Percentiles rank a stretch among this genome's conserved stretches.
Evolutionary conservation across 1,140 invertebrate species (phyloP).

Genomic region (Magallana gigas): DNA sequence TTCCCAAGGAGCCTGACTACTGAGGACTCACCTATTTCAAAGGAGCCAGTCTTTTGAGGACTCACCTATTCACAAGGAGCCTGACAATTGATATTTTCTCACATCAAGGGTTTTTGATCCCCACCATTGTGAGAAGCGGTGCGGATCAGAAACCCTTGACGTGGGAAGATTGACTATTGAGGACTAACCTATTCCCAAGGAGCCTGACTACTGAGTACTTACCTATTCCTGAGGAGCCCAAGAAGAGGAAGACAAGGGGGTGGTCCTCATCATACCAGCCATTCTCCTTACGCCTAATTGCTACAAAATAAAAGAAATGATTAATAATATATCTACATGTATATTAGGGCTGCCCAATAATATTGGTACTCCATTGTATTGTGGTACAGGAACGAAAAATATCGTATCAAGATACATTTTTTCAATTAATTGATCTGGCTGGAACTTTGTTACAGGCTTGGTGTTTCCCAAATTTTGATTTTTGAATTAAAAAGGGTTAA

Average conservation of each 20-base stretch:
- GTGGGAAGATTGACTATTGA: slow-evolving; percentile 95
- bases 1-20: slow-evolving; percentile 96
- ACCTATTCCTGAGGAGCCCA: slow-evolving; percentile 95
- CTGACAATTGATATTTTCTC: not conserved
- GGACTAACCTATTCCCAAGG: slow-evolving; percentile 88
- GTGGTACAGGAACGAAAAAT: too few relatives aligned
- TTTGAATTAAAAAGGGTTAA: too few relatives aligned
- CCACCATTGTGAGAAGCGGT: too few relatives aligned
- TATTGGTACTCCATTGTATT: too few relatives aligned
- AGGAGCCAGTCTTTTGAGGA: slow-evolving; percentile 84
- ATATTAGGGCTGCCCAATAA: too few relatives aligned
- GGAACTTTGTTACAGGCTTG: too few relatives aligned
- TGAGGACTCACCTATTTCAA: slow-evolving; percentile 88
- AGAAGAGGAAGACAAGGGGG: slow-evolving; percentile 92
- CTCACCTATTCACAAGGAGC: slow-evolving; percentile 75
- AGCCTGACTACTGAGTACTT: slow-evolving; percentile 81
- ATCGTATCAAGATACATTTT: too few relatives aligned
- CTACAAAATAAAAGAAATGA: slow-evolving; percentile 77
- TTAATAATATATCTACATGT: not conserved
- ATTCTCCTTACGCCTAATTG: slow-evolving; percentile 94
- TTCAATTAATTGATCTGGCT: too few relatives aligned
- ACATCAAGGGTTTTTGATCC: slow-evolving; percentile 43
- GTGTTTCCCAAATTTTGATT: too few relatives aligned
- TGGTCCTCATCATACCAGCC: slow-evolving; percentile 94
- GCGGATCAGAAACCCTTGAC: slow-evolving; percentile 83